A percentile compares a stretch with the other conserved stretches of the same genome.
Evolutionary conservation across 35 echinoderm and acorn worm genomes (phyloP).

Genomic region (Ophioderma brevispina): DNA sequence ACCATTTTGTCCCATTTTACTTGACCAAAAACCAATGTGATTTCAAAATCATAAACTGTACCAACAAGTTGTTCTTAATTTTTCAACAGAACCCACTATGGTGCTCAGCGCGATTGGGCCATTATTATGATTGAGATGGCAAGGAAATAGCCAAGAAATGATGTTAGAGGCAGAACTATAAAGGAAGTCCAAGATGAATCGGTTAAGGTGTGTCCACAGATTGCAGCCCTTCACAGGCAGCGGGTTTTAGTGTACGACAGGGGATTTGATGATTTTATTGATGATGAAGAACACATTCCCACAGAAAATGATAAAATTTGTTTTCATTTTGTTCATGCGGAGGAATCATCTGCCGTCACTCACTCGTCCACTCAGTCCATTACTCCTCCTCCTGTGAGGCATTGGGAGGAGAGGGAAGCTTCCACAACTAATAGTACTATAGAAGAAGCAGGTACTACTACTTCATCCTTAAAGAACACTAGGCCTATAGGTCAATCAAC

Average conservation of each 20-base stretch:
- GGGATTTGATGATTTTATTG: constrained; percentile 22
- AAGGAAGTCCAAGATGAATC: not conserved
- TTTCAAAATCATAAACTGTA: no score
- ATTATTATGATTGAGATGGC: not conserved
- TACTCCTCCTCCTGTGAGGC: no score
- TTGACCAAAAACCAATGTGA: no score
- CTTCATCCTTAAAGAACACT: not conserved
- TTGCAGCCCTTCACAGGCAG: no score
- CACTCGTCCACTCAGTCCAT: no score
- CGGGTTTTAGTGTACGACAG: constrained; percentile 3
- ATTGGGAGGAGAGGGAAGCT: no score
- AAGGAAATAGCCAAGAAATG: constrained; percentile 10
- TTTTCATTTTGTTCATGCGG: constrained; percentile 10
- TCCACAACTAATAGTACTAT: no score
- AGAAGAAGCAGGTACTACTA: no score
- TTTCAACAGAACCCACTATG: no score
- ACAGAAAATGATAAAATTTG: constrained; percentile 14
- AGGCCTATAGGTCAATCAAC: not conserved
- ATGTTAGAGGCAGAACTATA: not conserved
- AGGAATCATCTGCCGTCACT: no score
- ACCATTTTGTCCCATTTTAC: no score
- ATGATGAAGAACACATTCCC: not conserved
- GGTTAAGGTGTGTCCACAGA: not conserved
- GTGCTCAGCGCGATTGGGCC: not conserved
- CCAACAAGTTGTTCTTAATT: no score